A percentile compares a stretch with the other conserved stretches of the same genome.
phyloP scores from a whole-genome alignment of 2,888 invertebrate genomes.

The Ctenicera cuprea region DNA sequence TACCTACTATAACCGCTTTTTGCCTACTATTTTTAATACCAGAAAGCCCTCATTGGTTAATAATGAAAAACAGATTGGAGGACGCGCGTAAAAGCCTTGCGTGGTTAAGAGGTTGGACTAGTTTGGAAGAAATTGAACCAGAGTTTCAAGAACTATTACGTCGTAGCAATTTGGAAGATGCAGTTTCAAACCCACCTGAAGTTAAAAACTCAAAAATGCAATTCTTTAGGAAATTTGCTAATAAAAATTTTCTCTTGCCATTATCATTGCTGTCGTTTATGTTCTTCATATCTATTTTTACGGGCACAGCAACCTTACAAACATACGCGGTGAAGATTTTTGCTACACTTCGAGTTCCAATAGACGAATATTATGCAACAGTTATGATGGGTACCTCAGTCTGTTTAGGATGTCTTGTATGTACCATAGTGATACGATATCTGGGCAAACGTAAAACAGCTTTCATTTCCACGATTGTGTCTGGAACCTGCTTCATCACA shows the following conservation, averaged over 20 bases:
- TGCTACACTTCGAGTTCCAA: constrained; percentile 81
- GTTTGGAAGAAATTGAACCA: constrained; percentile 76
- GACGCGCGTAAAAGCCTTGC: constrained; percentile 83
- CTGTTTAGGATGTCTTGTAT: constrained; percentile 79
- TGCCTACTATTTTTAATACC: constrained; percentile 83
- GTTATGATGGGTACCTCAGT: constrained; percentile 83
- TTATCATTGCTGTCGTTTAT: constrained; percentile 79
- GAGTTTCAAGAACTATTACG: constrained; percentile 75
- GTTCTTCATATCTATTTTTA: constrained; percentile 85
- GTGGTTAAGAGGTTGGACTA: constrained; percentile 88
- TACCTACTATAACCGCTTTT: constrained; percentile 79
- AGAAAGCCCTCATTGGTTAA: constrained; percentile 89
- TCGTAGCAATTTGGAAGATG: constrained; percentile 22
- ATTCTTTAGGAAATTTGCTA: constrained; percentile 69
- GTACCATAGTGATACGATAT: constrained; percentile 81
- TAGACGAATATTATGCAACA: constrained; percentile 86
- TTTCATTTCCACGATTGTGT: constrained; percentile 80
- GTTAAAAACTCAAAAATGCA: constrained; percentile 58
- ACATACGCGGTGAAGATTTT: constrained; percentile 86
- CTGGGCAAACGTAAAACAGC: constrained; percentile 83
- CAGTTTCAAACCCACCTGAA: constrained; percentile 27
- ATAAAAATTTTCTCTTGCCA: constrained; percentile 80
- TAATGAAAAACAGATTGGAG: constrained; percentile 78
- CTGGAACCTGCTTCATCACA: constrained; percentile 79
- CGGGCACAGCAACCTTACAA: constrained; percentile 84